Conservation (phyloP, 2,113 vertebrate species). For the Rana temporaria region DNA sequence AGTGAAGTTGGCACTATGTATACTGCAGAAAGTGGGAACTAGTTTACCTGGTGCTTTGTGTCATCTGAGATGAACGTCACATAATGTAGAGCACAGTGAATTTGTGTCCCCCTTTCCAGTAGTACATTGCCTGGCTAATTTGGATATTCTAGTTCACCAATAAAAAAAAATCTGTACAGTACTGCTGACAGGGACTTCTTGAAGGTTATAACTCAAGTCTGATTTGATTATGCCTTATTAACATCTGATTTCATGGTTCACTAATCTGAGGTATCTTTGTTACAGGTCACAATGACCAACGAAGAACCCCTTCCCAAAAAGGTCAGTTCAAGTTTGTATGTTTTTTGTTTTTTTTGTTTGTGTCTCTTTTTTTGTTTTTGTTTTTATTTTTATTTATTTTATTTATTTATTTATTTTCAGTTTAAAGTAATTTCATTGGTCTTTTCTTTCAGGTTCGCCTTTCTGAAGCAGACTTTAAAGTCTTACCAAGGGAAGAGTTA, state of each 20-base stretch:
- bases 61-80: no score
- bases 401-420: background rate
- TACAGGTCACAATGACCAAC: constrained; percentile 94
- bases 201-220: background rate
- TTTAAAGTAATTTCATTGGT: background rate
- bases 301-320: constrained; percentile 99
- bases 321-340: constrained; percentile 75
- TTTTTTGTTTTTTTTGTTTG: background rate
- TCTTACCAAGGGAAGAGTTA: constrained; percentile 92
- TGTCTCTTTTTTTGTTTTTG: background rate
- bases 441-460: constrained; percentile 87
- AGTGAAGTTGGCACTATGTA: no score
- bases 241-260: background rate
- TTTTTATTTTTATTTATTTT: background rate
- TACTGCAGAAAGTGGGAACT: no score
- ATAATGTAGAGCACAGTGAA: no score
- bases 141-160: no score
- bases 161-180: no score
- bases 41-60: no score
- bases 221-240: background rate
- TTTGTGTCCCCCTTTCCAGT: no score
- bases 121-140: no score
- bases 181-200: background rate
- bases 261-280: constrained; percentile 15
- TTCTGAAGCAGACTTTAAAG: constrained; percentile 97